Evolutionary conservation across 2,113 vertebrate species (phyloP).

Genomic region (Dipodomys spectabilis): DNA sequence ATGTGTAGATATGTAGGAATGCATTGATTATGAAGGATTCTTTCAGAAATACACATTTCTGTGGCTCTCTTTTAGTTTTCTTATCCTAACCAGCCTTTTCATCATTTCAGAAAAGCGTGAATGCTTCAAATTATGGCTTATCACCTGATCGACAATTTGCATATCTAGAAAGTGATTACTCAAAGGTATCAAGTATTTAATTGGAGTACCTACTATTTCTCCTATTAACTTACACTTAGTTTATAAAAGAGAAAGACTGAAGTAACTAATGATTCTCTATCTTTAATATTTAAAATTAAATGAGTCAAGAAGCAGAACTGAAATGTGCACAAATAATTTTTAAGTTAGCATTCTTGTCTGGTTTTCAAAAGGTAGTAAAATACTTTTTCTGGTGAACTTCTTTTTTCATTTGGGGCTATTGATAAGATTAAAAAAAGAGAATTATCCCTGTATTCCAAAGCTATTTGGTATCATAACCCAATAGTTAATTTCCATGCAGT

Average conservation of each 20-base stretch:
- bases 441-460: not conserved
- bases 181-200: conserved; percentile 89
- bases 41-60: conserved; percentile 39
- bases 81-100: conserved; percentile 76
- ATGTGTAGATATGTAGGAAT: not conserved
- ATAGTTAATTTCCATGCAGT: conserved; percentile 12
- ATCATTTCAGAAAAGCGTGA: conserved; percentile 91
- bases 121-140: conserved; percentile 91
- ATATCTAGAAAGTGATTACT: conserved; percentile 95
- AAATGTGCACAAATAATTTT: conserved; percentile 21
- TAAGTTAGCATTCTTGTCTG: not conserved
- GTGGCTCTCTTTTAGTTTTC: not conserved
- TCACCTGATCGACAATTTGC: conserved; percentile 92
- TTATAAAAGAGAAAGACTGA: not conserved
- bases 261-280: not conserved
- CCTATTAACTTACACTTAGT: not conserved
- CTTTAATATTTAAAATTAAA: conserved; percentile 32
- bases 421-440: not conserved
- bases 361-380: not conserved
- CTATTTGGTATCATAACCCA: not conserved
- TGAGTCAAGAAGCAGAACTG: not conserved
- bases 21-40: not conserved
- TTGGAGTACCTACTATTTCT: conserved; percentile 48
- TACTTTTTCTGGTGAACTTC: not conserved
- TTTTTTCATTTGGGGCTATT: not conserved